A percentile compares a stretch with the other conserved stretches of the same genome.
Evolutionary conservation across 92 coral and sea anemone species (phyloP).

Genomic region (Ricordea florida): DNA sequence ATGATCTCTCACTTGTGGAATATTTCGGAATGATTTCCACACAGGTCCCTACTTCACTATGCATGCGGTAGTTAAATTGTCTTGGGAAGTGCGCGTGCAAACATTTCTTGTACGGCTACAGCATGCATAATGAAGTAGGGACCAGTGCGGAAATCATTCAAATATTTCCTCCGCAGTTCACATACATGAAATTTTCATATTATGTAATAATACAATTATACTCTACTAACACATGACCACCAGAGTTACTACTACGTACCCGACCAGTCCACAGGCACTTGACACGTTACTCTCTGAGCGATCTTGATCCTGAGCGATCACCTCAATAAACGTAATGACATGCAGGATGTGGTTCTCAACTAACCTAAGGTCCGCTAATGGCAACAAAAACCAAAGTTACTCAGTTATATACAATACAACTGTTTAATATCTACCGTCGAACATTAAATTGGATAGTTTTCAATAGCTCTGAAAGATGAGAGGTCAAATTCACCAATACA

Average conservation of each 20-base stretch:
- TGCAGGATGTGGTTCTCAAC: conserved; percentile 69
- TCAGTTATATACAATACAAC: background rate
- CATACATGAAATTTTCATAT: background rate
- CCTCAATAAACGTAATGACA: conserved; percentile 74
- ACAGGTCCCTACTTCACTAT: too few relatives aligned
- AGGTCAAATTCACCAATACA: background rate
- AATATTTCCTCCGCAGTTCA: too few relatives aligned
- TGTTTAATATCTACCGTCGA: background rate
- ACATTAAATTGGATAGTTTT: background rate
- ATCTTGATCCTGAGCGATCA: conserved; percentile 81
- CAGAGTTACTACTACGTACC: conserved; percentile 46
- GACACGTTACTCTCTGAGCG: conserved; percentile 90
- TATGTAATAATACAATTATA: background rate
- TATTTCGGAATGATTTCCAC: too few relatives aligned
- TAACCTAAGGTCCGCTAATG: conserved; percentile 60
- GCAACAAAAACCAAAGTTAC: too few relatives aligned
- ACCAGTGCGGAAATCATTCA: too few relatives aligned
- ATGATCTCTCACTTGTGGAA: too few relatives aligned
- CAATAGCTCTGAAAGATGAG: background rate
- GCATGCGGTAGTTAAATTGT: too few relatives aligned
- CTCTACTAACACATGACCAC: background rate
- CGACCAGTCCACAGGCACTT: conserved; percentile 94
- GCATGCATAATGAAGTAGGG: too few relatives aligned
- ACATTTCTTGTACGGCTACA: too few relatives aligned
- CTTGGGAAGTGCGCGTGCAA: too few relatives aligned